Evolutionary conservation across 2,797 vertebrate genomes (phyloP).

Genomic region (Rhinella marina): DNA sequence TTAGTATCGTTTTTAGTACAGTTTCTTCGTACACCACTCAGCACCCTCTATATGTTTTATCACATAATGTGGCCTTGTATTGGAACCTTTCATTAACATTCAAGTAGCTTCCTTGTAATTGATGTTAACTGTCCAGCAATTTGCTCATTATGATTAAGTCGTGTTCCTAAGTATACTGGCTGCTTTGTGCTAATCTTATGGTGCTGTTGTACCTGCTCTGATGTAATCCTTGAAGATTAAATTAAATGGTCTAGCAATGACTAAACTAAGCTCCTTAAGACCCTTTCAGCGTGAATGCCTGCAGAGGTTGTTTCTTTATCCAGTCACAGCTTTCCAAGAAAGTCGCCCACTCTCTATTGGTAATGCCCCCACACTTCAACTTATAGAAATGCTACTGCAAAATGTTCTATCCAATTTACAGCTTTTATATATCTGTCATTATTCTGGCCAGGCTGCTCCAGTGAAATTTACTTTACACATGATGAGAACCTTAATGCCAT

Average conservation of each 20-base stretch:
- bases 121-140: slow-evolving; percentile 17
- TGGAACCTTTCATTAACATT: neutral
- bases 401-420: slow-evolving; percentile 46
- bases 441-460: neutral
- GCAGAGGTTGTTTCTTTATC: slow-evolving; percentile 44
- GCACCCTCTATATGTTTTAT: neutral
- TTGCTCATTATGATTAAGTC: slow-evolving; percentile 33
- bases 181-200: slow-evolving; percentile 33
- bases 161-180: slow-evolving; percentile 30
- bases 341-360: slow-evolving; percentile 14
- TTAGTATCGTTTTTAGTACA: neutral
- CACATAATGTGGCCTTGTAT: neutral
- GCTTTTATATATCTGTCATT: slow-evolving; percentile 50
- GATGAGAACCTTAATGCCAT: neutral
- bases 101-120: slow-evolving; percentile 18
- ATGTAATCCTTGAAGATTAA: slow-evolving; percentile 49
- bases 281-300: slow-evolving; percentile 41
- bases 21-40: neutral
- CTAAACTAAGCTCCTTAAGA: slow-evolving; percentile 48
- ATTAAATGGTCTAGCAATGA: slow-evolving; percentile 48
- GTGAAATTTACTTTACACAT: neutral
- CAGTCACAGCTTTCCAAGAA: slow-evolving; percentile 28
- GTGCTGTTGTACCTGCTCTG: slow-evolving; percentile 41
- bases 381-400: slow-evolving; percentile 27
- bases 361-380: slow-evolving; percentile 1